A percentile compares a stretch with the other conserved stretches of the same genome.
phyloP scores from a whole-genome alignment of 2,888 invertebrate genomes.

The Branchipolynoe longqiensis region DNA sequence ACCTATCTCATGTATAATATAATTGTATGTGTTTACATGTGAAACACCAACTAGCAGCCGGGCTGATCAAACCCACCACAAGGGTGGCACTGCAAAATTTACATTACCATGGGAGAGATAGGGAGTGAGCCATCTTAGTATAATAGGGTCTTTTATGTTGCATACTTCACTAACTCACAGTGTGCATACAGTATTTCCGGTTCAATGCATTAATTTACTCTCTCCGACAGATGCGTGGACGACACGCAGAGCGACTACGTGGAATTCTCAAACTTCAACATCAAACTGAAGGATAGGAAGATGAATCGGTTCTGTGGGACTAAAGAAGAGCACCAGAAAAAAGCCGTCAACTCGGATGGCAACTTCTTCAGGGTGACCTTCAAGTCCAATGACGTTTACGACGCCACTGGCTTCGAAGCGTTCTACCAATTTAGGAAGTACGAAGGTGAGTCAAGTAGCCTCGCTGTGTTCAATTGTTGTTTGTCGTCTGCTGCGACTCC shows the following conservation, averaged over 20 bases:
- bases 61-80: too few relatives aligned
- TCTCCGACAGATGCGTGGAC: conserved; percentile 95
- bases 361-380: conserved; percentile 97
- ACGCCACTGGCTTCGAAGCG: conserved; percentile 96
- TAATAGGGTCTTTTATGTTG: too few relatives aligned
- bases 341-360: conserved; percentile 87
- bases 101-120: too few relatives aligned
- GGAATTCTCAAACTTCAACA: conserved; percentile 95
- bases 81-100: too few relatives aligned
- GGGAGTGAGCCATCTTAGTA: too few relatives aligned
- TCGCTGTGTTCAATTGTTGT: neutral
- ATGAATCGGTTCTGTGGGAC: conserved; percentile 92
- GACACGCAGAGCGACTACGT: conserved; percentile 96
- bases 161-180: too few relatives aligned
- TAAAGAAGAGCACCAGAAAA: conserved; percentile 80
- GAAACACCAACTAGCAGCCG: too few relatives aligned
- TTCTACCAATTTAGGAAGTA: conserved; percentile 89
- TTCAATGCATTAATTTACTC: too few relatives aligned
- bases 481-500: neutral
- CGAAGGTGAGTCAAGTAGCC: conserved; percentile 64
- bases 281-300: conserved; percentile 90
- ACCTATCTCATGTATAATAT: too few relatives aligned
- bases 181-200: too few relatives aligned
- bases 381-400: conserved; percentile 94
- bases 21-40: too few relatives aligned